A percentile compares a stretch with the other conserved stretches of the same genome.
phyloP scores from a whole-genome alignment of 2,797 vertebrate species.

The Thaleichthys pacificus region DNA sequence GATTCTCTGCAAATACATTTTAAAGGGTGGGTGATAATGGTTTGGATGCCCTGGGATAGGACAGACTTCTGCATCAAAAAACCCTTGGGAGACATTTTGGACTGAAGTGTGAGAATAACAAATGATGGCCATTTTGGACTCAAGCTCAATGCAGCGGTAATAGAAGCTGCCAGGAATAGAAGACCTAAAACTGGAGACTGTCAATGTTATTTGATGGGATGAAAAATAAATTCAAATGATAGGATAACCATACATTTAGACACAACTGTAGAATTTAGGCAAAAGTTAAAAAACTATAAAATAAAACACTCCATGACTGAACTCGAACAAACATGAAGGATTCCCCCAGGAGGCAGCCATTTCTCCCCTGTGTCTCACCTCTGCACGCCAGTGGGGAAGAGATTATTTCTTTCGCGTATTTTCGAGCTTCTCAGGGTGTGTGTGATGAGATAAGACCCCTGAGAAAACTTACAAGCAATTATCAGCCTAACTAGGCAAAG shows the following conservation, averaged over 20 bases:
- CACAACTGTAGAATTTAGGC: not conserved
- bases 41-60: not conserved
- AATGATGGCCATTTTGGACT: not conserved
- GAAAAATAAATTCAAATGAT: too few relatives aligned
- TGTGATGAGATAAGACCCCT: slow-evolving; percentile 35
- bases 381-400: not conserved
- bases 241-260: too few relatives aligned
- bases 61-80: not conserved
- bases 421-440: slow-evolving; percentile 30
- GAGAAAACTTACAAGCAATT: slow-evolving; percentile 58
- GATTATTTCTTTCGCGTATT: slow-evolving; percentile 3
- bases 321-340: not conserved
- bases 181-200: not conserved
- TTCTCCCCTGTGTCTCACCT: not conserved
- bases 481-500: slow-evolving; percentile 63
- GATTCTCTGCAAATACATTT: not conserved
- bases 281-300: not conserved
- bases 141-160: not conserved
- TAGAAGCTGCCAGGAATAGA: not conserved
- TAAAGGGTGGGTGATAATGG: not conserved
- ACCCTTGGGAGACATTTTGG: not conserved
- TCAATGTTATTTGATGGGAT: too few relatives aligned
- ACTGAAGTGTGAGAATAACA: not conserved
- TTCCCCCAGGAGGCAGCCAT: not conserved
- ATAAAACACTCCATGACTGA: not conserved